Percentiles rank a stretch among this genome's conserved stretches.
phyloP scores from a whole-genome alignment of 2,113 vertebrate genomes.

The Dromiciops gliroides region DNA sequence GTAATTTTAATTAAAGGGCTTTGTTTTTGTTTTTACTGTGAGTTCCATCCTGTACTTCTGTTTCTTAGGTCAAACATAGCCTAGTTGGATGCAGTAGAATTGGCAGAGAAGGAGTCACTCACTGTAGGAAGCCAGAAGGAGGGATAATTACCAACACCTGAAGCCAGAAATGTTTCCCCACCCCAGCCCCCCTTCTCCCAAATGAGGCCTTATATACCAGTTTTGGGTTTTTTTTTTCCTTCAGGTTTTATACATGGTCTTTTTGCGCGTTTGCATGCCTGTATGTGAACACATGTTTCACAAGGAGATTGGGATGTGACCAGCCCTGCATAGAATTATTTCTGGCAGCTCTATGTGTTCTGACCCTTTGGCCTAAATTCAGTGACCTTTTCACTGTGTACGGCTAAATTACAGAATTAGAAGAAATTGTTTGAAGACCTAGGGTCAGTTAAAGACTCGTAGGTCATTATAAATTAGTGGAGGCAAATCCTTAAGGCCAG shows the following conservation, averaged over 20 bases:
- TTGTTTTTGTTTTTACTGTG: not conserved
- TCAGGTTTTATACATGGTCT: not conserved
- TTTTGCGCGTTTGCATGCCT: slow-evolving; percentile 16
- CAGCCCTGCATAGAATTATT: slow-evolving; percentile 5
- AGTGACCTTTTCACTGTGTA: slow-evolving; percentile 37
- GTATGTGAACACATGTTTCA: not conserved
- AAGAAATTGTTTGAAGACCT: slow-evolving; percentile 3
- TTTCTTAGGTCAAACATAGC: not conserved
- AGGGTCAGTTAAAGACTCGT: slow-evolving; percentile 33
- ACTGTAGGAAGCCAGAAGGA: not conserved
- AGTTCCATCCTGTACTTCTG: not conserved
- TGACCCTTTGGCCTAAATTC: slow-evolving; percentile 40
- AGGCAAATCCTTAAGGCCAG: slow-evolving; percentile 4
- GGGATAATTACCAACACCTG: not conserved
- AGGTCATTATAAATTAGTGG: slow-evolving; percentile 27
- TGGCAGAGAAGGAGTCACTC: not conserved
- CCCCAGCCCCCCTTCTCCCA: not conserved
- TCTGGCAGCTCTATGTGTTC: slow-evolving; percentile 5
- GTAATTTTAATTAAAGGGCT: not conserved
- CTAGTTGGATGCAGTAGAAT: not conserved
- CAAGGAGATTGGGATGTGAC: slow-evolving; percentile 31
- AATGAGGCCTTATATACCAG: not conserved
- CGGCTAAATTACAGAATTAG: slow-evolving; percentile 1
- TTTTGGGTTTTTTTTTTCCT: not conserved
- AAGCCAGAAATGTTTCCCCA: not conserved